Conservation (phyloP, 2,113 vertebrate genomes). For the Spheniscus mendiculus region DNA sequence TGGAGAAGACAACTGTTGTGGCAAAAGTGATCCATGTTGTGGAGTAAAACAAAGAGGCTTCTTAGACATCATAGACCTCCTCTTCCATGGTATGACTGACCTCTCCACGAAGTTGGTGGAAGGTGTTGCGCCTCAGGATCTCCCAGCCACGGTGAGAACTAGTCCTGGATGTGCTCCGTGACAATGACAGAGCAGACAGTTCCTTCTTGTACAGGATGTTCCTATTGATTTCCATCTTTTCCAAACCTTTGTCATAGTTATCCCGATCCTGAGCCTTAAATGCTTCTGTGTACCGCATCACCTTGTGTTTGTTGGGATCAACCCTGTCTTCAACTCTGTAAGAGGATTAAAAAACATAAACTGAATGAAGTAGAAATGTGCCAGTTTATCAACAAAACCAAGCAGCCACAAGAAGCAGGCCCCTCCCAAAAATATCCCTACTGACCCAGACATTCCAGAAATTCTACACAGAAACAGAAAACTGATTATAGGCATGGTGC, state of each 20-base stretch:
- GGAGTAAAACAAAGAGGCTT: background rate
- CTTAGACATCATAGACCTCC: constrained; percentile 72
- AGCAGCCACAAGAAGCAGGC: background rate
- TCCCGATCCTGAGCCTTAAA: constrained; percentile 79
- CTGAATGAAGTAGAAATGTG: background rate
- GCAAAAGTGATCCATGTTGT: background rate
- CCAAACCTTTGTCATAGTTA: constrained; percentile 43
- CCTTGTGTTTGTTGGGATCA: constrained; percentile 80
- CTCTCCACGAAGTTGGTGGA: constrained; percentile 63
- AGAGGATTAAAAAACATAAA: background rate
- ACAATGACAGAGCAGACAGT: constrained; percentile 24
- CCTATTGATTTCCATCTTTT: constrained; percentile 15
- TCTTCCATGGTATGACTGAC: constrained; percentile 58
- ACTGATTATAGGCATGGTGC: background rate
- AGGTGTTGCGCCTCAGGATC: constrained; percentile 77
- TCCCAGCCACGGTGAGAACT: constrained; percentile 81
- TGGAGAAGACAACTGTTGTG: background rate
- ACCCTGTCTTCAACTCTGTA: constrained; percentile 87
- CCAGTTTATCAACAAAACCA: background rate
- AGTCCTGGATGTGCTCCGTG: constrained; percentile 66
- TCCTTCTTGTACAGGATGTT: background rate
- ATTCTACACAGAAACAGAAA: background rate
- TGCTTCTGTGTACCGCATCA: constrained; percentile 80
- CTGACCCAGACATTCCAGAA: background rate
- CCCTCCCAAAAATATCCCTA: background rate